Evolutionary conservation across 1,140 invertebrate species (phyloP).

Genomic region (Drosophila ercepeae): DNA sequence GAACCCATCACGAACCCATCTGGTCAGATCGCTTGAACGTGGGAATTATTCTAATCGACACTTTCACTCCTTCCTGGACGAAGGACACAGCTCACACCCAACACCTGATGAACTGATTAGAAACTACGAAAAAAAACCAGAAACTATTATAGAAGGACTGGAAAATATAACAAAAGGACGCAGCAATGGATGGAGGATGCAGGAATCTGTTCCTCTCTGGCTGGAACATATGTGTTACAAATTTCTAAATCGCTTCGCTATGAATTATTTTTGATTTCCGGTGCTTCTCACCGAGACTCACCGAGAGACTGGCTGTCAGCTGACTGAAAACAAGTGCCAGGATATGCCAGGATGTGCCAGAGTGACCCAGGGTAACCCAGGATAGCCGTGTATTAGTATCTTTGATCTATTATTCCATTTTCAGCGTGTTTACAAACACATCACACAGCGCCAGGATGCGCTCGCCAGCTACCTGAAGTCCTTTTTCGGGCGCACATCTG

Average conservation of each 20-base stretch:
- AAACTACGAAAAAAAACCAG: constrained; percentile 51
- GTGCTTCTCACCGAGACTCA: constrained; percentile 47
- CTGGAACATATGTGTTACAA: constrained; percentile 76
- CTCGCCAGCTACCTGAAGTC: constrained; percentile 18
- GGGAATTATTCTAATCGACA: constrained; percentile 46
- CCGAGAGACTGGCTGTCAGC: constrained; percentile 7
- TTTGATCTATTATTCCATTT: constrained; percentile 79
- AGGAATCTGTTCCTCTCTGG: not conserved
- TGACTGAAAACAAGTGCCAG: constrained; percentile 29
- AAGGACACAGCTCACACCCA: not conserved
- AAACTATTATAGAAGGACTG: too few relatives aligned
- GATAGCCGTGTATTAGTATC: constrained; percentile 37
- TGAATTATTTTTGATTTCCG: constrained; percentile 36
- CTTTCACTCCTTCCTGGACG: constrained; percentile 11
- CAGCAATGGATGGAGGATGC: constrained; percentile 4
- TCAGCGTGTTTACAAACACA: constrained; percentile 78
- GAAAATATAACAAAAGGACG: not conserved
- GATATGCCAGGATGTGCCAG: constrained; percentile 1
- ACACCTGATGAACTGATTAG: constrained; percentile 44
- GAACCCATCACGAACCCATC: constrained; percentile 6
- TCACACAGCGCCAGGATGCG: constrained; percentile 51
- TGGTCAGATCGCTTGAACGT: constrained; percentile 25
- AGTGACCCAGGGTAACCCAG: constrained; percentile 1
- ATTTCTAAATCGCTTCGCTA: constrained; percentile 50
- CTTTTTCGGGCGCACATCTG: constrained; percentile 42